Conservation (phyloP, 2,888 invertebrate species). For the Pherbina coryleti region DNA sequence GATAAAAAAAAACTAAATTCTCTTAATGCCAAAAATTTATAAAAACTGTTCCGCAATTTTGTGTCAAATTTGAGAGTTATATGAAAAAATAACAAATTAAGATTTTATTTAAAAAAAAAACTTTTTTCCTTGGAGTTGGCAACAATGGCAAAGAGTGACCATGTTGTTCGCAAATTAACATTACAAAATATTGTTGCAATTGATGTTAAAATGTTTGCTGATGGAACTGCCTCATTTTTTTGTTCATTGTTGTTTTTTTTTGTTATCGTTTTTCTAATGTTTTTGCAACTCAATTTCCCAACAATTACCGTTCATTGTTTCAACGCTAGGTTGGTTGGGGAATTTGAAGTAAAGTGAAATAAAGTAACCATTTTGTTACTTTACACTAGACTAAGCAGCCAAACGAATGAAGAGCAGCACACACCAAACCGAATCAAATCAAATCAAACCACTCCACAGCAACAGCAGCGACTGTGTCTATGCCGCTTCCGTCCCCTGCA, state of each 20-base stretch:
- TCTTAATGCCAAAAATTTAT: no score
- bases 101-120: no score
- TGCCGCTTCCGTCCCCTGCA: slow-evolving; percentile 19
- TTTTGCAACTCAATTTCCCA: slow-evolving; percentile 33
- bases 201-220: slow-evolving; percentile 19
- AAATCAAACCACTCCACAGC: neutral
- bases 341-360: neutral
- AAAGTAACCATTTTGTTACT: slow-evolving; percentile 28
- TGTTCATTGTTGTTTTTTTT: neutral
- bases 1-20: no score
- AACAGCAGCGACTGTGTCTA: slow-evolving; percentile 6
- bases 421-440: neutral
- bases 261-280: neutral
- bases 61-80: no score
- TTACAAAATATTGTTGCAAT: neutral
- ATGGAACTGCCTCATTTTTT: neutral
- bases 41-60: no score
- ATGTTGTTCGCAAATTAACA: neutral
- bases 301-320: slow-evolving; percentile 36
- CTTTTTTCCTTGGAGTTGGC: neutral
- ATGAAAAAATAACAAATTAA: no score
- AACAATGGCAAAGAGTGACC: neutral
- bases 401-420: slow-evolving; percentile 3
- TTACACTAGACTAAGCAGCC: slow-evolving; percentile 24
- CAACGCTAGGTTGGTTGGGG: no score